Base-by-base conservation (phyloP, 2,888 invertebrate species). In the Glaucopsyche alexis region DNA sequence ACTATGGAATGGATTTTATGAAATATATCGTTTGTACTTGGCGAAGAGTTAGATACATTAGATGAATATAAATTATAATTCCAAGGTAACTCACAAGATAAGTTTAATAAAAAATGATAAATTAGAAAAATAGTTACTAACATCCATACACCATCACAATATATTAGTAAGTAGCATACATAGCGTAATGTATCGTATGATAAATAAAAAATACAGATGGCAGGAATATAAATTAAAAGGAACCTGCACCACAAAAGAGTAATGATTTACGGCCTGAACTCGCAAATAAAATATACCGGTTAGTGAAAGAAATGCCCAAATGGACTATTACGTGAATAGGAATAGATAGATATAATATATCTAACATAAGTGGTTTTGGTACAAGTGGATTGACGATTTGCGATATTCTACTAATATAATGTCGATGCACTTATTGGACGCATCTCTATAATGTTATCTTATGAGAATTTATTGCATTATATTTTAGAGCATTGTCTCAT, bases 241-340 rank as follows among this genome's bases (percentile, higher is more conserved):
- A 49, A 69, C 29, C 29, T 49, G 69, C 49, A 16, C 64, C 4
- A 65, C 69, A 69, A 69, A 47, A 29, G 69, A 69, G 69, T 19
- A 69, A 69, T 69, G 69, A 69, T 69, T 69, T 69, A 69, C 69
- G 47, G 49, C 29, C 69, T 49, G 69, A 45, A 29, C 69, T 69
- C 49, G 69, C 49, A 69, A 69, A 69, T 69, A 69, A 69, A 69
- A 69, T 69, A 69, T 69, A 49, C 69, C 49, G 69, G 69, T 69
- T 69, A 69, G 49, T 69, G 19, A 69, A 69, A 69, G 69, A 47
- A 69, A 47, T 16, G 19, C 45, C 47, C 60, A 60, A 1, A 11
- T 0, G 29, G 6, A 2, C 29, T 38, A 60, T 29, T 60, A 38
- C 60, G 60, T 29, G 7, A 29, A 60, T 60, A 60, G 60, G 4